phyloP scores from a whole-genome alignment of 2,113 vertebrate genomes.

The Phoxinus phoxinus region DNA sequence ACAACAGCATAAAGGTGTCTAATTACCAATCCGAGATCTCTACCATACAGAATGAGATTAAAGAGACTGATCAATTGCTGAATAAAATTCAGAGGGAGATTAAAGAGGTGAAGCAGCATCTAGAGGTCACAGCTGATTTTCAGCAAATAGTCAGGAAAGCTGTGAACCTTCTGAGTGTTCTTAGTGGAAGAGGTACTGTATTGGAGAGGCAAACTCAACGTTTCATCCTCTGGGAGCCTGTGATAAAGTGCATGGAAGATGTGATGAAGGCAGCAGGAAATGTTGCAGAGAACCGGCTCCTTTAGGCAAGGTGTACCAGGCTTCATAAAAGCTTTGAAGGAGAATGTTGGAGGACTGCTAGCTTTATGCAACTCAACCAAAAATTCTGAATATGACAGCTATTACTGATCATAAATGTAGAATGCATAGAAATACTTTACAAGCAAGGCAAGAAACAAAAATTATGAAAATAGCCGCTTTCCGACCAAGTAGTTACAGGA shows the following conservation, averaged over 20 bases:
- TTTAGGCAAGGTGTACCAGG: not conserved
- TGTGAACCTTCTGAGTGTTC: conserved; percentile 6
- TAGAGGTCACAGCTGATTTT: not conserved
- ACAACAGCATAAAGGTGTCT: not conserved
- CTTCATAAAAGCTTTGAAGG: not conserved
- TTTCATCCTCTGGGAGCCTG: not conserved
- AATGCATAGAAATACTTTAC: no score
- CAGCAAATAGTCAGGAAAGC: conserved; percentile 14
- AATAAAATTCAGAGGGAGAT: not conserved
- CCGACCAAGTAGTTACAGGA: no score
- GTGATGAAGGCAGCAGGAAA: not conserved
- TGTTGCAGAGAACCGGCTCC: not conserved
- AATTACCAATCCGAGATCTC: conserved; percentile 10
- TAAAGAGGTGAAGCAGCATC: not conserved
- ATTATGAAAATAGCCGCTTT: no score
- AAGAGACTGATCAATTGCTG: not conserved
- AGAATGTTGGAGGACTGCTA: not conserved
- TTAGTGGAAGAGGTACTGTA: conserved; percentile 17
- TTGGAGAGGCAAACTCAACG: conserved; percentile 8
- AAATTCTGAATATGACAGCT: not conserved
- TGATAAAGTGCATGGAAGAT: conserved; percentile 28
- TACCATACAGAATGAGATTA: not conserved
- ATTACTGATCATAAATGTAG: not conserved
- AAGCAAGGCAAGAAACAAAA: no score
- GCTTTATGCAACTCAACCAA: conserved; percentile 7